Evolutionary conservation across 2,888 invertebrate species (phyloP).

Genomic region (Pasiphila rectangulata): DNA sequence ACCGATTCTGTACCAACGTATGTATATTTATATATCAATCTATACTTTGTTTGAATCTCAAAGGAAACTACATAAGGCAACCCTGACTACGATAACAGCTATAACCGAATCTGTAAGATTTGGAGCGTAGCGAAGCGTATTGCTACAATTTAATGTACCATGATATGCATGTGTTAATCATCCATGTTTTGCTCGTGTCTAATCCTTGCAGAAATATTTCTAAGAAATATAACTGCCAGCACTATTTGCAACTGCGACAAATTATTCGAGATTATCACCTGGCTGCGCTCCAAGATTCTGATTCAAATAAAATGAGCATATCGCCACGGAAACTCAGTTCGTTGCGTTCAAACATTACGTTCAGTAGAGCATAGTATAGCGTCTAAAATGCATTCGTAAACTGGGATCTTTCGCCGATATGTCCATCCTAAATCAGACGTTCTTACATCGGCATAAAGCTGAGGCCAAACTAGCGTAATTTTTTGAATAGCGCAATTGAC

Average conservation of each 20-base stretch:
- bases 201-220: background rate
- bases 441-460: conserved; percentile 18
- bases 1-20: conserved; percentile 9
- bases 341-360: too few species aligned
- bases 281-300: background rate
- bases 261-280: background rate
- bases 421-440: background rate
- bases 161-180: background rate
- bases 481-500: too few species aligned
- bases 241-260: conserved; percentile 8
- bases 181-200: background rate
- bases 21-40: conserved; percentile 10
- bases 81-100: conserved; percentile 37
- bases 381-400: too few species aligned
- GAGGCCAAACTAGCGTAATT: too few species aligned
- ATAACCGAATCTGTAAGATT: conserved; percentile 7
- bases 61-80: conserved; percentile 45
- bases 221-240: background rate
- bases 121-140: conserved; percentile 14
- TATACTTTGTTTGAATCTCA: conserved; percentile 29
- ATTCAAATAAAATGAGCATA: background rate
- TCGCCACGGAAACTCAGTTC: background rate
- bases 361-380: too few species aligned
- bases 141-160: conserved; percentile 2
- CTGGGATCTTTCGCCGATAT: background rate